A percentile compares a stretch with the other conserved stretches of the same genome.
These are phyloP conservation scores for Sapayoa aenigma DNA, from an alignment of 2,113 vertebrate species.

Conservation along the genomic window DNA sequence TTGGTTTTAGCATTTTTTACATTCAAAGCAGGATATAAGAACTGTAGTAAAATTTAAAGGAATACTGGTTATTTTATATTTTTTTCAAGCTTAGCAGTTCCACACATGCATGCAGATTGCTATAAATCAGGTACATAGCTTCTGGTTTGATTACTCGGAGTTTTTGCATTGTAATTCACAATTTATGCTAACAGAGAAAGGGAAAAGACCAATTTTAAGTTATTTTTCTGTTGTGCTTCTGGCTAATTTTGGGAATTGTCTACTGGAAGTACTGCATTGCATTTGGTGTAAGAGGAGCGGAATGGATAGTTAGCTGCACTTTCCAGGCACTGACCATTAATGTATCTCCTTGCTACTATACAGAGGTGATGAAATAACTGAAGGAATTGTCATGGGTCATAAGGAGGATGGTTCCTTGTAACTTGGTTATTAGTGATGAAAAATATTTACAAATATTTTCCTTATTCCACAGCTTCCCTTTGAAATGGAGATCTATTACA, in stretches of 20 bases:
- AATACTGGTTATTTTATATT: background rate
- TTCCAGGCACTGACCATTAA: background rate
- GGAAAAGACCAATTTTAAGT: background rate
- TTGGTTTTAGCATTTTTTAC: background rate
- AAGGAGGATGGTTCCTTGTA: background rate
- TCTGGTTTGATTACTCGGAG: background rate
- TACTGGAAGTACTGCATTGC: background rate
- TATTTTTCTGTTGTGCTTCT: background rate
- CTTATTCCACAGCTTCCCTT: slow-evolving; percentile 87
- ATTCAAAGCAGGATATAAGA: background rate
- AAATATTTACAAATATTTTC: slow-evolving; percentile 27
- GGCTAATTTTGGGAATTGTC: background rate
- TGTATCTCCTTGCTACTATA: background rate
- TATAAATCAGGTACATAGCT: background rate
- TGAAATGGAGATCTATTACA: slow-evolving; percentile 96
- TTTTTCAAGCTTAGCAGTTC: background rate
- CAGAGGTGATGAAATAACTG: background rate
- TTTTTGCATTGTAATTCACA: background rate
- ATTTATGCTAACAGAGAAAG: background rate
- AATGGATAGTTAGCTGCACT: background rate
- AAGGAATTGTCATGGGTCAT: background rate
- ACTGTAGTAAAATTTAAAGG: background rate
- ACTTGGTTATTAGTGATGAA: background rate
- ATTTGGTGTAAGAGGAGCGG: background rate
- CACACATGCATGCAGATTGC: background rate